Evolutionary conservation across 2,797 vertebrate species (phyloP).

Genomic region (Pseudochirops corinnae): DNA sequence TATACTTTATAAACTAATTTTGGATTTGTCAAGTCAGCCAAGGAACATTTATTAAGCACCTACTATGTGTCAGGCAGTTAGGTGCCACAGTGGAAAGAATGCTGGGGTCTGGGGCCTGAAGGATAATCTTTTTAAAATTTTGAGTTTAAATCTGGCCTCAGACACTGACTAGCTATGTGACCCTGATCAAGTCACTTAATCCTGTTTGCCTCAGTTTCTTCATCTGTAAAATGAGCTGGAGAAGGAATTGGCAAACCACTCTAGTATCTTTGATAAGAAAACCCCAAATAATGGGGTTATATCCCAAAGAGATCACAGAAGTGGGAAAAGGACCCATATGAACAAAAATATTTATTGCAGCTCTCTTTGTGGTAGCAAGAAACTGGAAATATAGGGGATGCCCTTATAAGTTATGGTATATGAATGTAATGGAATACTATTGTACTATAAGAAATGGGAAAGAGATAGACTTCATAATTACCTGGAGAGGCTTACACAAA

Average conservation of each 20-base stretch:
- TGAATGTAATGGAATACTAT: too few relatives aligned
- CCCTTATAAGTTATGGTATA: too few relatives aligned
- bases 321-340: too few relatives aligned
- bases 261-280: neutral
- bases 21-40: neutral
- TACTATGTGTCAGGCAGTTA: neutral
- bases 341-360: too few relatives aligned
- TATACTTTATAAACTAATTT: too few relatives aligned
- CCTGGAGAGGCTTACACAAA: too few relatives aligned
- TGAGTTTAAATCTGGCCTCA: neutral
- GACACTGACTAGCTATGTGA: neutral
- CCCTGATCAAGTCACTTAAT: neutral
- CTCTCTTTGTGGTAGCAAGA: too few relatives aligned
- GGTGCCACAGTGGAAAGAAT: neutral
- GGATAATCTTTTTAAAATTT: neutral
- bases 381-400: too few relatives aligned
- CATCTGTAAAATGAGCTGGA: neutral
- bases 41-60: neutral
- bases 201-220: neutral
- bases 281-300: neutral
- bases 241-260: neutral
- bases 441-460: too few relatives aligned
- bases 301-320: too few relatives aligned
- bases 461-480: too few relatives aligned
- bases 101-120: neutral